Base-by-base conservation (phyloP, 2,113 vertebrate species). In the Notiomystis cincta region DNA sequence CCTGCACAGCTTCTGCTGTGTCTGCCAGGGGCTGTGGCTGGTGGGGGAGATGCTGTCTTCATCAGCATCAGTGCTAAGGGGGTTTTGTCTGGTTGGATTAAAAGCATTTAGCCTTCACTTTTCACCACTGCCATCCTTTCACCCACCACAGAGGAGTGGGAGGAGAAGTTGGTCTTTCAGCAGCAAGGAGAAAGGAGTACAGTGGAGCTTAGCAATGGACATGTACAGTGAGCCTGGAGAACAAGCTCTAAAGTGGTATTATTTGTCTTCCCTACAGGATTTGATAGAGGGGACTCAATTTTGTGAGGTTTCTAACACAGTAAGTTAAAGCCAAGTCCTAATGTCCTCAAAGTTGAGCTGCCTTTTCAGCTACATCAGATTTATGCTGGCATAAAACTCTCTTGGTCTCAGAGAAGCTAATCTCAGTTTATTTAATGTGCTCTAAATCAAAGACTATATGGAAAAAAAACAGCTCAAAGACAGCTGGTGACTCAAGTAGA, bases 371-470 rank as follows among this genome's bases (percentile, higher is more conserved):
- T 93, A 47, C 35, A 33, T 58, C 71, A 91, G 58, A 90, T 96
- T 95, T 95, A 70, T 88, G 48, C 56, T 71, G 65, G 75, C 47
- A 65, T 86, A 88, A 94, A 93, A 23, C 8, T 77, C 33, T 35
- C 58, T 44, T 82, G 35, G 76, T 91, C 92, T 92, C 90, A 90
- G 71, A 58, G 38, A 78, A 90, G 50, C 47, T 90, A 88, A 95
- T 92, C 83, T 83, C 64, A 53, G 87, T 92, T 93, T 95, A 92
- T 72, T 91, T 89, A 66, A 80, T 80, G 17, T 56, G 15, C 22
- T 82, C 47, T 81, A 87, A 97, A 87, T 94, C 93, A 91, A 90
- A 88, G 20, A 18, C 20, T 96, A 50, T 86, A 66, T 51, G 62
- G 87, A 62, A 87, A 90, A 71, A 45, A 38, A 31, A 0, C 37